A percentile compares a stretch with the other conserved stretches of the same genome.
Conservation (phyloP, 2,797 vertebrate species). For the Chloroceryle inda region DNA sequence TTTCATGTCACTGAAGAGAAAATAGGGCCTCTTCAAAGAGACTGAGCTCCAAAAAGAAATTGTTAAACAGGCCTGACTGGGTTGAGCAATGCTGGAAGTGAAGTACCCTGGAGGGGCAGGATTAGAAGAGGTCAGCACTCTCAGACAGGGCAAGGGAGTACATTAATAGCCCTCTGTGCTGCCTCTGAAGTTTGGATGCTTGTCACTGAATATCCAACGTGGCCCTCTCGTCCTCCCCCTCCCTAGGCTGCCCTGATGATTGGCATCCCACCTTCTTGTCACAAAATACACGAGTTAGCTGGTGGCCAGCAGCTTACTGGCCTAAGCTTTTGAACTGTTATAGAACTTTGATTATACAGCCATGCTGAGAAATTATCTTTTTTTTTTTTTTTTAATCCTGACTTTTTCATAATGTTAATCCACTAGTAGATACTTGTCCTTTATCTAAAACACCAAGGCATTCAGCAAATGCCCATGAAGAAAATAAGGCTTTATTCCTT, state of each 20-base stretch:
- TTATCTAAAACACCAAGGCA: constrained; percentile 48
- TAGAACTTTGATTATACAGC: constrained; percentile 46
- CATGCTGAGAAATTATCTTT: background rate
- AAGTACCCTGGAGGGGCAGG: constrained; percentile 72
- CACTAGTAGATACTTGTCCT: constrained; percentile 59
- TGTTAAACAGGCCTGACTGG: constrained; percentile 72
- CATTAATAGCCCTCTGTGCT: constrained; percentile 18
- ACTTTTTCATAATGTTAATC: constrained; percentile 68
- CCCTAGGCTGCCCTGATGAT: constrained; percentile 30
- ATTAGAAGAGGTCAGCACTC: constrained; percentile 64
- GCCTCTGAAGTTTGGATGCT: constrained; percentile 8
- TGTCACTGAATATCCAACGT: constrained; percentile 1
- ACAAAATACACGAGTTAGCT: background rate
- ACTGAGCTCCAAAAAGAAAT: constrained; percentile 73
- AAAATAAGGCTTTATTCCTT: constrained; percentile 73
- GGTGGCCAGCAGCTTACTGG: constrained; percentile 26
- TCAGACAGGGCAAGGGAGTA: background rate
- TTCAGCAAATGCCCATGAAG: constrained; percentile 55
- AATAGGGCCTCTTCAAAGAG: constrained; percentile 79
- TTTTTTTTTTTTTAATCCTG: constrained; percentile 16
- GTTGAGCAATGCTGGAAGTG: constrained; percentile 67
- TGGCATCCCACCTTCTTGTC: constrained; percentile 25
- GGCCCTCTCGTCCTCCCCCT: background rate
- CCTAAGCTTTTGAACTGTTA: constrained; percentile 35
- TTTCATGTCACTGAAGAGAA: constrained; percentile 81